Base-by-base conservation (phyloP, 2,888 invertebrate genomes). In the Tenthredo notha region DNA sequence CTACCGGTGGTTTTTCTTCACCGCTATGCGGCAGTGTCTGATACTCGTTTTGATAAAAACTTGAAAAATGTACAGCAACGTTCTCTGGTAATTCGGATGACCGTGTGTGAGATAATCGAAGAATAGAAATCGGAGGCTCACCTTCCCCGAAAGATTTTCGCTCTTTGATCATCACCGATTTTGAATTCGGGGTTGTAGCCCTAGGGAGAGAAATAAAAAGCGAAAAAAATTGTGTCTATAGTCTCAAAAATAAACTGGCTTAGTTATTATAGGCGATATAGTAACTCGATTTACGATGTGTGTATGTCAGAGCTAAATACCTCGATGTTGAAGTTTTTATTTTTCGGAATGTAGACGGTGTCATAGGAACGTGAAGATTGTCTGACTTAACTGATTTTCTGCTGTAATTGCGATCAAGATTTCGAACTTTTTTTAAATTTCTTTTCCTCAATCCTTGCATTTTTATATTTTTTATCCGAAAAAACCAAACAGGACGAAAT, bases 61-160 rank as follows among this genome's bases (percentile, higher is more conserved):
- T 88, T 18, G 90, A 90, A 61, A 91, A 91, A 84, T 91, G 90
- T 2, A 88, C 89, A 1, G 91, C 90, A 0, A 85, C 86, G 83
- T 91, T 87, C 40, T 87, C 47, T n/a, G 89, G 89, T 7, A 88
- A 85, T 47, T 86, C 86, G n/a, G 85, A 58, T 40, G 58, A 61
- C 80, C n/a, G 58, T 6, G 80, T 10, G 15, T 50, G 77, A 77
- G 77, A 54, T 77, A 77, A 77, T 67, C 83, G 83, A 6, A 21
- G n/a, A n/a, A 47, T 25, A n/a, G 25, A 18, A 54, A 21, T 21
- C 2, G 37, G 74, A 10, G 37, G 74, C 43, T 74, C 61, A n/a
- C 58, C 21, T 80, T 54, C 40, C 1, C 40, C 37, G 61, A 80
- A 7, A 37, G 15, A 61, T 80, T 61, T 80, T 80, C 80, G 58